Evolutionary conservation across 2,888 invertebrate species (phyloP).

Genomic region (Drosophila silvestris): DNA sequence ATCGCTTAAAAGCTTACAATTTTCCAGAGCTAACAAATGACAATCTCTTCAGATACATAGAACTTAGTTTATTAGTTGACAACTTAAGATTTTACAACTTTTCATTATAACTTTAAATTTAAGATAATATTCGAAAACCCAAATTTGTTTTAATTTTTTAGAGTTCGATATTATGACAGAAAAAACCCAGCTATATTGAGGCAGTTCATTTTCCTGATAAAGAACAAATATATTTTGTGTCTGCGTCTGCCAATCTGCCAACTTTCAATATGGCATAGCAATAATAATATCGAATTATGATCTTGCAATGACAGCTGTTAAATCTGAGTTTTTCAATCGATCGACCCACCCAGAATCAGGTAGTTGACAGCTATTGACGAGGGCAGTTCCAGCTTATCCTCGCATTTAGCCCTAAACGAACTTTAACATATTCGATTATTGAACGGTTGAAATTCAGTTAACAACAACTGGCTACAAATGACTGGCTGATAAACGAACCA

Average conservation of each 20-base stretch:
- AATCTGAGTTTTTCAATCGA: background rate
- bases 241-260: background rate
- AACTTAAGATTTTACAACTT: background rate
- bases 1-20: background rate
- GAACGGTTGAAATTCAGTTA: constrained; percentile 19
- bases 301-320: background rate
- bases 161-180: no score
- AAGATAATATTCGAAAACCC: background rate
- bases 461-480: constrained; percentile 16
- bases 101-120: background rate
- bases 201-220: background rate
- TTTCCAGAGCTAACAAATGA: background rate
- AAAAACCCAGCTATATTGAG: background rate
- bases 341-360: background rate
- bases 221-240: background rate
- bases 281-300: background rate
- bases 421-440: constrained; percentile 2
- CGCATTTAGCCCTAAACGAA: background rate
- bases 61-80: background rate
- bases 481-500: constrained; percentile 19
- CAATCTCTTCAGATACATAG: rapidly evolving
- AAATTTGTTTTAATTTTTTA: background rate
- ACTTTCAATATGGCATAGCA: background rate
- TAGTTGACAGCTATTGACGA: background rate
- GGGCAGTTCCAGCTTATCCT: background rate